Conservation (phyloP, 2,797 vertebrate species). For the Mormyrops boulengeri region DNA sequence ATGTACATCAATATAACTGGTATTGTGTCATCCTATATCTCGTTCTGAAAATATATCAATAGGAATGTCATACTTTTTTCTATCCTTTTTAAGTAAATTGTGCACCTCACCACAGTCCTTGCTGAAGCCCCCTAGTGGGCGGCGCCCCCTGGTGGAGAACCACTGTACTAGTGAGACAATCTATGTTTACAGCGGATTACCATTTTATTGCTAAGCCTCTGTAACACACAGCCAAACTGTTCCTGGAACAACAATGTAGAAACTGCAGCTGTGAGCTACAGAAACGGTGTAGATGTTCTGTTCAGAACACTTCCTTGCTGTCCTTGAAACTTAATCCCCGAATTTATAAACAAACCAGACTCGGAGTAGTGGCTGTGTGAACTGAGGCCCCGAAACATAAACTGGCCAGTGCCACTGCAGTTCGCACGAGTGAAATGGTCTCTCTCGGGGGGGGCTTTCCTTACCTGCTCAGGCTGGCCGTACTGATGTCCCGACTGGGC, state of each 20-base stretch:
- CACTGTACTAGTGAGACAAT: background rate
- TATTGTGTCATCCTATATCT: background rate
- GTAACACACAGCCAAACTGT: background rate
- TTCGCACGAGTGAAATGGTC: background rate
- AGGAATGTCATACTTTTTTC: background rate
- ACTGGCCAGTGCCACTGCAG: background rate
- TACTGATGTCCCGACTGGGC: constrained; percentile 74
- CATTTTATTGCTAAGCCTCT: background rate
- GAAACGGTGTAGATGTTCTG: background rate
- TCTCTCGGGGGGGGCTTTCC: constrained; percentile 15
- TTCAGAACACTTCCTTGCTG: background rate
- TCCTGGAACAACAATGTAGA: background rate
- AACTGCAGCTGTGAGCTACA: background rate
- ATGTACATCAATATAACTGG: background rate
- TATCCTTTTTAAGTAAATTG: background rate
- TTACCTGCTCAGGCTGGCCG: constrained; percentile 73
- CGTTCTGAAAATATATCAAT: background rate
- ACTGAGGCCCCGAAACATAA: background rate
- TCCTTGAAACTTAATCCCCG: background rate
- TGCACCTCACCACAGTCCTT: background rate
- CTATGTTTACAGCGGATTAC: background rate
- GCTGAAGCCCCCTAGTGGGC: background rate
- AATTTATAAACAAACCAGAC: background rate
- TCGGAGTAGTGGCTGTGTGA: background rate
- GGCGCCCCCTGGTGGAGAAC: background rate